phyloP scores from a whole-genome alignment of 2,113 vertebrate genomes.

The Ceyx cyanopectus region DNA sequence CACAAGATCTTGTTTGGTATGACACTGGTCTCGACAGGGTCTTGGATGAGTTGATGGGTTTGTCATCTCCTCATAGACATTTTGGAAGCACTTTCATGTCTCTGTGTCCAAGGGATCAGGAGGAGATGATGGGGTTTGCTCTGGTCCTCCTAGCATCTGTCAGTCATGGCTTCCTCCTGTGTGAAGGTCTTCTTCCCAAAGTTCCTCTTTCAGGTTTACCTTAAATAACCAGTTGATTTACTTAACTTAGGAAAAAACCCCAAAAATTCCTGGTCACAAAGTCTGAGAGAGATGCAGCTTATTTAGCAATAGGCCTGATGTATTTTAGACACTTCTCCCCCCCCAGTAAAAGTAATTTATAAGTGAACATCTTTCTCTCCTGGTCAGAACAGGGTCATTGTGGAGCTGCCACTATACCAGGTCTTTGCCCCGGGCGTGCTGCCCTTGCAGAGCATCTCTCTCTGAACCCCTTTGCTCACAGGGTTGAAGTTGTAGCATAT shows the following conservation, averaged over 20 bases:
- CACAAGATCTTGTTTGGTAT: not conserved
- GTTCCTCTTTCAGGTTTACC: not conserved
- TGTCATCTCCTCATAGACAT: not conserved
- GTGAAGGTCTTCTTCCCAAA: not conserved
- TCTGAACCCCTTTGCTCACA: not conserved
- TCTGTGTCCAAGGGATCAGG: not conserved
- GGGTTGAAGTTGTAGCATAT: not conserved
- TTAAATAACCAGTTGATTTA: not conserved
- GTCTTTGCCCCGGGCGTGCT: not conserved
- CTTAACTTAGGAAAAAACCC: rapidly evolving
- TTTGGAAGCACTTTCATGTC: not conserved
- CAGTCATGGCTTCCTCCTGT: not conserved
- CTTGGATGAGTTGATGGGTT: not conserved
- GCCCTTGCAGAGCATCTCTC: not conserved
- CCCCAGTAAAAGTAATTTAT: not conserved
- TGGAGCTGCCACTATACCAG: not conserved
- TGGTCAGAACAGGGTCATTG: not conserved
- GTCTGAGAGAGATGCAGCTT: not conserved
- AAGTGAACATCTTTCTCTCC: not conserved
- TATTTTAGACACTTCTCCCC: not conserved
- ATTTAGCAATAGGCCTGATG: not conserved
- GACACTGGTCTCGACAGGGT: not conserved
- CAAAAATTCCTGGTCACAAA: not conserved
- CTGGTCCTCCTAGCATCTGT: not conserved
- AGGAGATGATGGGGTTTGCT: not conserved